phyloP scores from a whole-genome alignment of 1,140 invertebrate species.

The Halictus rubicundus region DNA sequence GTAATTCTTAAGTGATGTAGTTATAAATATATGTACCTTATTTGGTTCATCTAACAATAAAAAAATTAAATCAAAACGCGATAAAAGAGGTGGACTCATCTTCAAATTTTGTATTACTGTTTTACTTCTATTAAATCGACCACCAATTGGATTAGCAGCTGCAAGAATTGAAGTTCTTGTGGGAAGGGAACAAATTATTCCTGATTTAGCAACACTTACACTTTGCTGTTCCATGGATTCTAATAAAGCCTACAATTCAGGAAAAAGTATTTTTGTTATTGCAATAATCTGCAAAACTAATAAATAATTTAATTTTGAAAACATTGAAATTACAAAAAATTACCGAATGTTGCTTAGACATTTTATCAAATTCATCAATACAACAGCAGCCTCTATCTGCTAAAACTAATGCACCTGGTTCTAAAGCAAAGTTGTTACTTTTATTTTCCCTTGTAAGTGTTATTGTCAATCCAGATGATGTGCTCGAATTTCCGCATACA shows the following conservation, averaged over 20 bases:
- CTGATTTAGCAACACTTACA: constrained; percentile 94
- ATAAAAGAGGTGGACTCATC: constrained; percentile 91
- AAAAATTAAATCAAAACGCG: constrained; percentile 96
- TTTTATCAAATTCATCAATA: constrained; percentile 98
- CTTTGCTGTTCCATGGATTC: constrained; percentile 98
- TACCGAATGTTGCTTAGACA: constrained; percentile 83
- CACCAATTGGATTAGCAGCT: constrained; percentile 94
- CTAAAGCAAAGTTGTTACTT: constrained; percentile 89
- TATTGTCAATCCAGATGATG: constrained; percentile 92
- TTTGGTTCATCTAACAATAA: constrained; percentile 92
- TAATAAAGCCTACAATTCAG: constrained; percentile 83
- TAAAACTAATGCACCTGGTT: constrained; percentile 91
- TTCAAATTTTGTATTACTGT: constrained; percentile 95
- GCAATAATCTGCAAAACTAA: background rate
- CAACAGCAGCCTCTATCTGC: constrained; percentile 94
- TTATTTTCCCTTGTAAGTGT: constrained; percentile 89
- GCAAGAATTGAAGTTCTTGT: constrained; percentile 93
- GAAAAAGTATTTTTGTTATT: background rate
- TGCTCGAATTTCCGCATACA: constrained; percentile 94
- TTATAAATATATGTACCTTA: constrained; percentile 80
- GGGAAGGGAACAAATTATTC: constrained; percentile 89
- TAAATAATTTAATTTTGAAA: background rate
- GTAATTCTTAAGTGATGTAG: constrained; percentile 22
- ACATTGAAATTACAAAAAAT: background rate
- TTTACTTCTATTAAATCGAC: constrained; percentile 93